These are phyloP conservation scores for Drosophila bocki DNA, from an alignment of 1,140 invertebrate species.

Conservation along the genomic window DNA sequence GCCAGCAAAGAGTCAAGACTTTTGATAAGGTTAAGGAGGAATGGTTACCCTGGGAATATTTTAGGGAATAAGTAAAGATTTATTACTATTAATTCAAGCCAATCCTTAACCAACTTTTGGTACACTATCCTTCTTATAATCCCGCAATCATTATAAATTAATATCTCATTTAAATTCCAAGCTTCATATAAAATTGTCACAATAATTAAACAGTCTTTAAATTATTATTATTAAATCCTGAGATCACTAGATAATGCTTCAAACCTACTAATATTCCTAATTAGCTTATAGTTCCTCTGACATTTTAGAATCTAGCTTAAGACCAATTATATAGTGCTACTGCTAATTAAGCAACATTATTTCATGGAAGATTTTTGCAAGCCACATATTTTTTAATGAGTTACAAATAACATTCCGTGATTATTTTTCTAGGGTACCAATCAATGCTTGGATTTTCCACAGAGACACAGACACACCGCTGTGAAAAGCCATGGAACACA, in stretches of 20 bases:
- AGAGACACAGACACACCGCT: conserved; percentile 11
- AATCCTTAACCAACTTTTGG: too few species aligned
- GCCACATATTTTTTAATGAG: conserved; percentile 21
- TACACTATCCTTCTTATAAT: too few species aligned
- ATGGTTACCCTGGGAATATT: conserved; percentile 14
- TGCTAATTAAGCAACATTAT: conserved; percentile 2
- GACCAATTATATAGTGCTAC: neutral
- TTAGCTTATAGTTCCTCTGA: neutral
- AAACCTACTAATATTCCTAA: neutral
- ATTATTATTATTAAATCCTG: neutral
- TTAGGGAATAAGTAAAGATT: neutral
- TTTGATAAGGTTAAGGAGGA: neutral
- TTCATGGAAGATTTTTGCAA: neutral
- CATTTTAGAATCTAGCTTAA: conserved; percentile 1
- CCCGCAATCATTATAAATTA: neutral
- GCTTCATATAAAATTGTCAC: neutral
- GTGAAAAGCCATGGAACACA: conserved; percentile 53
- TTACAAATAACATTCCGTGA: conserved; percentile 28
- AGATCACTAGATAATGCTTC: neutral
- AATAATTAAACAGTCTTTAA: neutral
- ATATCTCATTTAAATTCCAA: neutral
- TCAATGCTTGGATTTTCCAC: conserved; percentile 39
- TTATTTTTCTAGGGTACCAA: conserved; percentile 38
- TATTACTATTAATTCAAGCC: too few species aligned
- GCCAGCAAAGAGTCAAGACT: conserved; percentile 20